Base-by-base conservation (phyloP, 2,888 invertebrate genomes). In the Omphaloscelis lunosa region DNA sequence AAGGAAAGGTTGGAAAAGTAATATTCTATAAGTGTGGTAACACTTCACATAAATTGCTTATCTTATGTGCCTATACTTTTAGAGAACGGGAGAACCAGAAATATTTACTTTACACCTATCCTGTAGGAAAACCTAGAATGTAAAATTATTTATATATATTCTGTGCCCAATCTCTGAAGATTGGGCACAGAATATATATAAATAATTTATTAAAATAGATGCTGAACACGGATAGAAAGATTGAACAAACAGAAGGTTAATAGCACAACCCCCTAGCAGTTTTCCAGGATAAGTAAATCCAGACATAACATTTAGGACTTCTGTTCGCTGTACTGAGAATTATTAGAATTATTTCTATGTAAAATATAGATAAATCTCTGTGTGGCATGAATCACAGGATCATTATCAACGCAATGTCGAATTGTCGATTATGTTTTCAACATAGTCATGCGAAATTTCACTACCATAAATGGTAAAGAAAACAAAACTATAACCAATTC, bases 391-490 rank as follows among this genome's bases (percentile, higher is more conserved):
- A 56, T 72, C n/a, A 48, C 20, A 39, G 71, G n/a, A 48, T 71
- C 20, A 45, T 27, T 78, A 77, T 23, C 79, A 62, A 11, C 29
- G 29, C 6, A 53, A 62, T 62, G 51, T 12, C 56, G 5, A 72
- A 53, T 53, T 62, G 51, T 12, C 56, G 5, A 72, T n/a, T 20
- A n/a, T 48, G n/a, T 48, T 70, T 56, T 63, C 9, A 65, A 20
- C 80, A 34, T 70, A 39, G 4, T 62, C 58, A 58, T 68, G 20
- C 17, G 27, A 34, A 81, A 63, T 27, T n/a, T 34, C 27, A 39
- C n/a, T 69, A 80, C 82, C 80, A 48, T 81, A 69, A 0, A 75
- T 23, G 65, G 82, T 66, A 70, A 66, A 7, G n/a, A 58, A 75
- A 79, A 75, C 62, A 68, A 68, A 56, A 63, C 34, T 68, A 27